phyloP scores from a whole-genome alignment of 2,797 vertebrate genomes.

The Atherinosoma microstoma region DNA sequence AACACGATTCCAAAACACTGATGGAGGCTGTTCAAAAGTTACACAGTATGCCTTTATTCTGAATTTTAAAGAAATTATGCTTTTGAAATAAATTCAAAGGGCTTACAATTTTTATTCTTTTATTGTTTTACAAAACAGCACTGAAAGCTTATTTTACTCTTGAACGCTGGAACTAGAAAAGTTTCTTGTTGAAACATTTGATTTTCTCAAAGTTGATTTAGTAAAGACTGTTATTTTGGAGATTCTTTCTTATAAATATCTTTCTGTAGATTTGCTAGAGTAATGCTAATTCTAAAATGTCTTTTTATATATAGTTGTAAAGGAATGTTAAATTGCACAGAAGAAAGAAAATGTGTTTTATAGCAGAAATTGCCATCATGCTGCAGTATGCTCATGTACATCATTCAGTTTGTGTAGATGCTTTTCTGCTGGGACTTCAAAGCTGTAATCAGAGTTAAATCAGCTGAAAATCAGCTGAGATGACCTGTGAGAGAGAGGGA shows the following conservation, averaged over 20 bases:
- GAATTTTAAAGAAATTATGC: too few species aligned
- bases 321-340: not conserved
- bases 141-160: not conserved
- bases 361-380: not conserved
- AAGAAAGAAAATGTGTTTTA: constrained; percentile 9
- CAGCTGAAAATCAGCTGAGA: constrained; percentile 62
- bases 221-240: not conserved
- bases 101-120: too few species aligned
- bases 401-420: constrained; percentile 22
- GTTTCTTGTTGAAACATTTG: not conserved
- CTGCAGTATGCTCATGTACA: not conserved
- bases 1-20: too few species aligned
- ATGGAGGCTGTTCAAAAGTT: too few species aligned
- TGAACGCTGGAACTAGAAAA: not conserved
- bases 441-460: constrained; percentile 67
- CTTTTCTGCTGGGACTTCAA: constrained; percentile 58
- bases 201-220: not conserved
- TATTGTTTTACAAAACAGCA: not conserved
- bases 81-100: too few species aligned
- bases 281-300: too few species aligned
- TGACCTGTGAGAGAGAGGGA: constrained; percentile 10
- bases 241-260: too few species aligned
- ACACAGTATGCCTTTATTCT: too few species aligned
- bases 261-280: too few species aligned
- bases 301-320: too few species aligned